Percentiles rank a stretch among this genome's conserved stretches.
These are phyloP conservation scores for Ametastegia equiseti DNA, from an alignment of 2,888 invertebrate genomes.

Conservation along the genomic window DNA sequence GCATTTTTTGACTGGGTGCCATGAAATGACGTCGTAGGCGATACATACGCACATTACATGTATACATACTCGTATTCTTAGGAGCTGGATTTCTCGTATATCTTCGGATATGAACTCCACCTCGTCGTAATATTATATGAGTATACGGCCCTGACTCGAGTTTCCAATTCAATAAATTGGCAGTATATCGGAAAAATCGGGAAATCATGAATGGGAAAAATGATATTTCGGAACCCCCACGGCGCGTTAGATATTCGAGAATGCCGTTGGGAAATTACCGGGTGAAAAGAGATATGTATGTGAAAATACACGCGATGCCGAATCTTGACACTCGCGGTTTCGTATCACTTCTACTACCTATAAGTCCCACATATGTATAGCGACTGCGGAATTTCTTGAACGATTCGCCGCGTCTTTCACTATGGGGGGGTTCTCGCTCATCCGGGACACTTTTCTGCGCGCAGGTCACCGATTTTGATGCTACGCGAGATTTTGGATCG, in stretches of 20 bases:
- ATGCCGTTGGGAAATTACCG: slow-evolving; percentile 36
- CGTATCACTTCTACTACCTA: not conserved
- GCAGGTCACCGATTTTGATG: too few relatives aligned
- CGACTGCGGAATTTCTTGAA: too few relatives aligned
- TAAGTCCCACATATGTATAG: too few relatives aligned
- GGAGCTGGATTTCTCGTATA: not conserved
- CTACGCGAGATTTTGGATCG: too few relatives aligned
- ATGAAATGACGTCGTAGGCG: too few relatives aligned
- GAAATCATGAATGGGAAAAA: slow-evolving; percentile 14
- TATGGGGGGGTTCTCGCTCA: too few relatives aligned
- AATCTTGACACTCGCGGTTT: not conserved
- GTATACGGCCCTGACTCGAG: slow-evolving; percentile 12
- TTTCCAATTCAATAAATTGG: not conserved
- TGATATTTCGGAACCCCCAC: not conserved
- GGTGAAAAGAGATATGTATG: not conserved
- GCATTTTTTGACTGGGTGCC: too few relatives aligned
- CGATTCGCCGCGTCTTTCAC: too few relatives aligned
- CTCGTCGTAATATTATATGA: too few relatives aligned
- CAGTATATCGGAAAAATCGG: slow-evolving; percentile 18
- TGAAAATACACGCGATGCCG: not conserved
- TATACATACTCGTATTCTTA: too few relatives aligned
- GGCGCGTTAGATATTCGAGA: not conserved
- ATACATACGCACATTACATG: too few relatives aligned
- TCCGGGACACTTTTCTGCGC: too few relatives aligned
- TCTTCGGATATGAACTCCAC: not conserved